These are phyloP conservation scores for Leucophenga montana DNA, from an alignment of 2,888 invertebrate species.

Conservation along the genomic window DNA sequence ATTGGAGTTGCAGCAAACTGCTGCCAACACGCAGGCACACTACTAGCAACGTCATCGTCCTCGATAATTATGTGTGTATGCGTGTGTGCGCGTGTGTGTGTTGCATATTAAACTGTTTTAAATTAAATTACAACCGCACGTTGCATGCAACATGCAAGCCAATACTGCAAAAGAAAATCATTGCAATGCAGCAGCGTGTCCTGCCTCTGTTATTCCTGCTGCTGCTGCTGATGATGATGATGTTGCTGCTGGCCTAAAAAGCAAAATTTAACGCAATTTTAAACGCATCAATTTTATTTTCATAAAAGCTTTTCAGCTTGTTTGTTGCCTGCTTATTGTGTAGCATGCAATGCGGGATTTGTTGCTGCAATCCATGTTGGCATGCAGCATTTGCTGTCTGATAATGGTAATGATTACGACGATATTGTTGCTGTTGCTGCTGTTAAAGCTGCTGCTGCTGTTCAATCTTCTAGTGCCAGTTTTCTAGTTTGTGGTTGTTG, in stretches of 20 bases:
- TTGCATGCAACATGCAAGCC: conserved; percentile 1
- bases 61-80: conserved; percentile 5
- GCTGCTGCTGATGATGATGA: conserved; percentile 9
- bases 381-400: not conserved
- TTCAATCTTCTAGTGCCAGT: not conserved
- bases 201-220: conserved; percentile 28
- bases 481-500: conserved; percentile 27
- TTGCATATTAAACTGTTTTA: conserved; percentile 63
- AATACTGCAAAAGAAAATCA: not conserved
- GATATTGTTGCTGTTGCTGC: conserved; percentile 9
- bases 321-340: conserved; percentile 31
- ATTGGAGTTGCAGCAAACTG: too few relatives aligned
- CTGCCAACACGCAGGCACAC: too few relatives aligned
- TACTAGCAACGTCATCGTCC: not conserved
- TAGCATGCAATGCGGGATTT: conserved; percentile 5
- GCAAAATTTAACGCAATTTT: conserved; percentile 59
- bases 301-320: conserved; percentile 54
- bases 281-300: conserved; percentile 66
- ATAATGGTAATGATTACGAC: not conserved
- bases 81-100: conserved; percentile 13
- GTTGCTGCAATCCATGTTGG: not conserved
- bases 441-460: conserved; percentile 2
- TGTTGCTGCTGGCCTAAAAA: conserved; percentile 14
- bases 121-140: conserved; percentile 55
- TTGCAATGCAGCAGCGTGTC: conserved; percentile 47